Conservation (phyloP, 1,140 invertebrate species). For the Leptinotarsa texana region DNA sequence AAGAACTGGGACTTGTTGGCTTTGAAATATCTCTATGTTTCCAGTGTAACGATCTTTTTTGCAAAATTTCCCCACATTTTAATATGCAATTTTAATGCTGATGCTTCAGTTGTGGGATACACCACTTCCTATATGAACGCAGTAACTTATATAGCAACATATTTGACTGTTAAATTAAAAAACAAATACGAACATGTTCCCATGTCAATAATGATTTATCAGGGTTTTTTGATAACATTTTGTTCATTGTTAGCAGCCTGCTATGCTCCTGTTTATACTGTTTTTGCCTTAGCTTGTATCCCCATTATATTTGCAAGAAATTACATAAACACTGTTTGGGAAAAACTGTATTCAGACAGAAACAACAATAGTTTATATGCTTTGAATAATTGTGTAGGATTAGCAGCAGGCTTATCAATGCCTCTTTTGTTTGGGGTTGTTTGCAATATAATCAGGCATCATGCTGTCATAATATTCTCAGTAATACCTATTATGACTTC, state of each 20-base stretch:
- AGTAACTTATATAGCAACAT: conserved; percentile 24
- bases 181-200: conserved; percentile 12
- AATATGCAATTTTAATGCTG: conserved; percentile 29
- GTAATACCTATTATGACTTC: conserved; percentile 31
- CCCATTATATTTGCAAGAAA: conserved; percentile 28
- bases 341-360: conserved; percentile 28
- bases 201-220: conserved; percentile 18
- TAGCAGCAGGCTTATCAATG: conserved; percentile 26
- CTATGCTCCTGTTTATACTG: conserved; percentile 31
- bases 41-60: conserved; percentile 33
- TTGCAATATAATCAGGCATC: conserved; percentile 29
- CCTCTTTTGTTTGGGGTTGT: conserved; percentile 32
- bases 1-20: conserved; percentile 36
- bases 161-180: conserved; percentile 13
- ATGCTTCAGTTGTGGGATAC: conserved; percentile 27
- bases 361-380: conserved; percentile 24
- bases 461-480: conserved; percentile 37
- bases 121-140: conserved; percentile 33
- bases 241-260: conserved; percentile 27
- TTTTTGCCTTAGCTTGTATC: conserved; percentile 25
- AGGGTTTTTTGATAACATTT: conserved; percentile 16
- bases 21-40: conserved; percentile 28
- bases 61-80: conserved; percentile 34
- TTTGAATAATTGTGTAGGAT: conserved; percentile 23
- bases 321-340: conserved; percentile 27